These are phyloP conservation scores for Sapajus apella DNA, from an alignment of 2,113 vertebrate genomes.

Conservation along the genomic window DNA sequence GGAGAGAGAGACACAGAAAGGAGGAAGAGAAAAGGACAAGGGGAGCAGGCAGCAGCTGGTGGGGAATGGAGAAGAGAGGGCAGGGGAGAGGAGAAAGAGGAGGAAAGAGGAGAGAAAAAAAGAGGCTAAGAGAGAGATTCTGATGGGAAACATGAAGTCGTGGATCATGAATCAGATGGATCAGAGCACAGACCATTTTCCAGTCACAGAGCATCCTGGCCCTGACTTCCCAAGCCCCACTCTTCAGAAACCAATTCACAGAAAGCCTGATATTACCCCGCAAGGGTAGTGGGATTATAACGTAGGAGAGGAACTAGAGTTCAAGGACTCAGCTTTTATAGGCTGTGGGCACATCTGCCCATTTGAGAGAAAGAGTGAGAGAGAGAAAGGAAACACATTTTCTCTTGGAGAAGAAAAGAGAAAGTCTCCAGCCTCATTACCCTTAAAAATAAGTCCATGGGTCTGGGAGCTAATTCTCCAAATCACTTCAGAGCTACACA, in stretches of 20 bases:
- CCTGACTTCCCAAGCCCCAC: not conserved
- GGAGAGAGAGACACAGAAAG: not conserved
- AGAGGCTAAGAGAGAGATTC: not conserved
- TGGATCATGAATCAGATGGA: too few species aligned
- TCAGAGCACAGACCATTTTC: not conserved
- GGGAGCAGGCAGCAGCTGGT: not conserved
- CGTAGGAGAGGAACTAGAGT: not conserved
- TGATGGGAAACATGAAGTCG: fast-evolving
- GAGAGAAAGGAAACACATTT: not conserved
- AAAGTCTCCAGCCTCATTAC: not conserved
- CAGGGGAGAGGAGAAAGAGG: not conserved
- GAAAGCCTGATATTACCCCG: not conserved
- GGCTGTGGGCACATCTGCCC: not conserved
- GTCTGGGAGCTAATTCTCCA: not conserved
- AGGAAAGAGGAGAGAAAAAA: too few species aligned
- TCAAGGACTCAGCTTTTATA: not conserved
- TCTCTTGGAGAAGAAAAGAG: not conserved
- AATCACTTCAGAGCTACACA: fast-evolving
- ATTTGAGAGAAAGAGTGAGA: too few species aligned
- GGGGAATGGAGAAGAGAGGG: not conserved
- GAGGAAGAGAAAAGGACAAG: not conserved
- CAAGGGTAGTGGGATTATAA: not conserved
- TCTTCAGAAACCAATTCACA: fast-evolving
- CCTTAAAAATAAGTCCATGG: not conserved
- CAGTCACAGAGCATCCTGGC: not conserved